Percentiles rank a stretch among this genome's conserved stretches.
These are phyloP conservation scores for Ranitomeya variabilis DNA, from an alignment of 2,113 vertebrate genomes.

Conservation along the genomic window DNA sequence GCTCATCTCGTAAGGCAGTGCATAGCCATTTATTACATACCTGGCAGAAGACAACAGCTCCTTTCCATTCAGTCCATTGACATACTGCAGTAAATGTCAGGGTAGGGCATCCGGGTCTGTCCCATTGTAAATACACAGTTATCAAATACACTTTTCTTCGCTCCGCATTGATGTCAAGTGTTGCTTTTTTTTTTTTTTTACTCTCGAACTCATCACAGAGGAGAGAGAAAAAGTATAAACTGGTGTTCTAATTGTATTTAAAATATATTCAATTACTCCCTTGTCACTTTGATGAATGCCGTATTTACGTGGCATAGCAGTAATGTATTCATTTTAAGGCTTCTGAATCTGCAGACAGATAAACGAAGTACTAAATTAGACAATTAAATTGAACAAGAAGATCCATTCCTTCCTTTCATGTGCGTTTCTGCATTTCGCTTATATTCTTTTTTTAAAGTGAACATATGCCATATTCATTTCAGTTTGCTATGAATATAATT, in stretches of 20 bases:
- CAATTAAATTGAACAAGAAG: slow-evolving; percentile 34
- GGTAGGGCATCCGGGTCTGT: neutral
- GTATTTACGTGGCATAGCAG: slow-evolving; percentile 29
- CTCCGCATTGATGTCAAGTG: neutral
- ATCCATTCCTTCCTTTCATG: slow-evolving; percentile 51
- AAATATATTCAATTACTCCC: slow-evolving; percentile 49
- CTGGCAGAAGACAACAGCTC: neutral
- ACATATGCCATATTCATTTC: neutral
- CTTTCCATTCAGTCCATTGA: neutral
- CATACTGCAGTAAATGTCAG: neutral
- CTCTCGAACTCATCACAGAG: neutral
- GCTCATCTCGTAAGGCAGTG: neutral
- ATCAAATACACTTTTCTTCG: too few species aligned
- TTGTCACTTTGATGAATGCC: slow-evolving; percentile 55
- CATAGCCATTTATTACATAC: neutral
- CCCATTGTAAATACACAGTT: neutral
- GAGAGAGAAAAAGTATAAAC: slow-evolving; percentile 1
- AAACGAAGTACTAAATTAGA: slow-evolving; percentile 50
- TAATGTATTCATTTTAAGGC: slow-evolving; percentile 52
- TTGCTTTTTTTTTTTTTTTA: neutral
- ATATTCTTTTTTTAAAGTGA: neutral
- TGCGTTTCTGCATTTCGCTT: neutral
- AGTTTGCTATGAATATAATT: neutral
- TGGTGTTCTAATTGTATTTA: slow-evolving; percentile 39
- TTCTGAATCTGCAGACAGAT: slow-evolving; percentile 34